These are phyloP conservation scores for Dromius quadrimaculatus DNA, from an alignment of 2,888 invertebrate genomes.

Conservation along the genomic window DNA sequence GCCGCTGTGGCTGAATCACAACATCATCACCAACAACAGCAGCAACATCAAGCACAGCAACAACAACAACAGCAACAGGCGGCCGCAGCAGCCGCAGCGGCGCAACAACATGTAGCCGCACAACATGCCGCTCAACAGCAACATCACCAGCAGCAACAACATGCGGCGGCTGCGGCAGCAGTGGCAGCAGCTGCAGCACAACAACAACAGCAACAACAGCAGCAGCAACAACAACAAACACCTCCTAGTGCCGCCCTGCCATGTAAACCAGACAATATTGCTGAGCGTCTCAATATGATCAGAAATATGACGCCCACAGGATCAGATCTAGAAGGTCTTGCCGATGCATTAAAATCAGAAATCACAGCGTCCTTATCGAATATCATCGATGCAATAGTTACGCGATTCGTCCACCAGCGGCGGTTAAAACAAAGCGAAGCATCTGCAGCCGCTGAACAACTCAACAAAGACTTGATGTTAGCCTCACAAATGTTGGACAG, in stretches of 20 bases:
- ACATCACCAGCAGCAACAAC: constrained; percentile 48
- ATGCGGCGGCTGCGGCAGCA: constrained; percentile 55
- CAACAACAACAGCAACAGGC: constrained; percentile 60
- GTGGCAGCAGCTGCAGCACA: constrained; percentile 60
- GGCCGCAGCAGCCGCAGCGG: constrained; percentile 56
- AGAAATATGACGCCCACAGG: constrained; percentile 79
- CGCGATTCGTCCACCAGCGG: constrained; percentile 86
- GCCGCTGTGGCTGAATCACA: constrained; percentile 71
- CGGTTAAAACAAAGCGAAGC: constrained; percentile 84
- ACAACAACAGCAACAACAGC: constrained; percentile 57
- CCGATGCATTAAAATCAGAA: constrained; percentile 92
- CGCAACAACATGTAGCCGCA: constrained; percentile 61
- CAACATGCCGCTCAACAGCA: constrained; percentile 54
- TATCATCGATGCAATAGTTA: constrained; percentile 89
- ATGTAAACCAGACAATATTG: constrained; percentile 75
- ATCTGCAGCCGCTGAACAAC: constrained; percentile 84
- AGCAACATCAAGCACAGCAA: constrained; percentile 62
- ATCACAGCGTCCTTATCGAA: constrained; percentile 86
- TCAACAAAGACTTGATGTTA: constrained; percentile 86
- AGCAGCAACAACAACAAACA: constrained; percentile 57
- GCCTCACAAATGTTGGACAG: constrained; percentile 86
- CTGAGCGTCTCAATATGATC: constrained; percentile 83
- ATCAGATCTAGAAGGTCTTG: constrained; percentile 87
- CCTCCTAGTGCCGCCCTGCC: constrained; percentile 64
- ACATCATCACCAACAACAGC: constrained; percentile 69